Base-by-base conservation (phyloP, 92 coral and sea anemone species). In the Actinostola sp. region DNA sequence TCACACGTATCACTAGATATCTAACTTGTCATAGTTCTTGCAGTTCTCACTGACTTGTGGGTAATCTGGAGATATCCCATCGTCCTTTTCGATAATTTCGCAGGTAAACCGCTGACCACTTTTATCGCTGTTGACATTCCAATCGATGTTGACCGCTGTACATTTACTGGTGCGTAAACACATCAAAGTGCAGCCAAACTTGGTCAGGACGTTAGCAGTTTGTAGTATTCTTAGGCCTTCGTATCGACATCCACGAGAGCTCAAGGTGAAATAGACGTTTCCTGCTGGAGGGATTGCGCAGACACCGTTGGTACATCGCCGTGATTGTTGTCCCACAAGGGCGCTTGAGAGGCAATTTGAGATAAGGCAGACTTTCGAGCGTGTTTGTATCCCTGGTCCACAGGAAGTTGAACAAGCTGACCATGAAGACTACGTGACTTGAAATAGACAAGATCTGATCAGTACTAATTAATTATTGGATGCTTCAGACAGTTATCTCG, bases 201-300 rank as follows among this genome's bases (percentile, higher is more conserved):
- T 51, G 74, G 42, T 68, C 20, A 13, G 5, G n/a, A 52, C 46
- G 0, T 23, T 38, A 17, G 27, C 13, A 29, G 72, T 66, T 48
- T 43, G 57, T 28, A 33, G 54, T 3, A 66, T 48, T 43, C 44
- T 30, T 20, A 66, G 5, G 13, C 43, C 49, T 8, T 7, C 26
- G 58, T 66, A 66, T 26, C 59, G 59, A 27, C 72, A 66, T 43
- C 72, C 72, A 14, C 58, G 72, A 19, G 12, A 39, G 44, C 58
- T 45, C 41, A 66, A 45, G 30, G 28, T 43, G 23, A 66, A 66
- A 48, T 36, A 66, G 14, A 4, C 32, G 27, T 66, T 66, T 16
- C 0, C 41, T 20, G 2, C 25, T 1, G 3, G 59, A 16, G 14
- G 28, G 25, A 16, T 7, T 15, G 6, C 8, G 30, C 59, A 53